Evolutionary conservation across 37 sponge, comb jelly and placozoan genomes (phyloP).

Genomic region (Hormiphora californensis): DNA sequence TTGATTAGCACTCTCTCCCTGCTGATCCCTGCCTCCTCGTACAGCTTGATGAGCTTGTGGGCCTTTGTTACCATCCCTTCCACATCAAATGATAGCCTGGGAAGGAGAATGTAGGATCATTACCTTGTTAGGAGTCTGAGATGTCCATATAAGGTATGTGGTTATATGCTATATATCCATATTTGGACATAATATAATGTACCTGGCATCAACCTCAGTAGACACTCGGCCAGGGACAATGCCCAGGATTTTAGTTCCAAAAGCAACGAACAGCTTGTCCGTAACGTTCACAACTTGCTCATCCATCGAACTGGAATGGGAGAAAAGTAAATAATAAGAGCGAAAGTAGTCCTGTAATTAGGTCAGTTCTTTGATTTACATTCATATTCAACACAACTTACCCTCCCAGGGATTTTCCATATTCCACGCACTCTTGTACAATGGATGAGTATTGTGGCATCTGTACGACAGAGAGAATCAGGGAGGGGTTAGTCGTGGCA

Average conservation of each 20-base stretch:
- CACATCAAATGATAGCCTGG: constrained; percentile 85
- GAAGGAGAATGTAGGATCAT: no score
- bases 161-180: background rate
- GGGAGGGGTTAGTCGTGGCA: constrained; percentile 97
- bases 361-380: no score
- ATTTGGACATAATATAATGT: background rate
- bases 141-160: no score
- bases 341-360: background rate
- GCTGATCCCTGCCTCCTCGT: constrained; percentile 77
- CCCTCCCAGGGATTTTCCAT: background rate
- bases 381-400: no score
- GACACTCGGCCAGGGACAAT: constrained; percentile 94
- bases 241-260: constrained; percentile 92
- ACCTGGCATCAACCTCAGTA: constrained; percentile 98
- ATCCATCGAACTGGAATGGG: constrained; percentile 59
- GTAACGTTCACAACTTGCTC: constrained; percentile 88
- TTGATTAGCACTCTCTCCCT: constrained; percentile 92
- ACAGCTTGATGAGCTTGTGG: constrained; percentile 79
- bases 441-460: constrained; percentile 71
- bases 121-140: no score
- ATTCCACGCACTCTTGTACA: constrained; percentile 75
- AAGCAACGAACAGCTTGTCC: constrained; percentile 93
- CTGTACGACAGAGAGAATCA: constrained; percentile 84
- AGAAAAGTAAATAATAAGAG: background rate
- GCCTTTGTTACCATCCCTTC: constrained; percentile 82